Evolutionary conservation across 2,888 invertebrate genomes (phyloP), one percentile per base, ranked within the genome.

Genomic region (Perithous albicinctus): DNA sequence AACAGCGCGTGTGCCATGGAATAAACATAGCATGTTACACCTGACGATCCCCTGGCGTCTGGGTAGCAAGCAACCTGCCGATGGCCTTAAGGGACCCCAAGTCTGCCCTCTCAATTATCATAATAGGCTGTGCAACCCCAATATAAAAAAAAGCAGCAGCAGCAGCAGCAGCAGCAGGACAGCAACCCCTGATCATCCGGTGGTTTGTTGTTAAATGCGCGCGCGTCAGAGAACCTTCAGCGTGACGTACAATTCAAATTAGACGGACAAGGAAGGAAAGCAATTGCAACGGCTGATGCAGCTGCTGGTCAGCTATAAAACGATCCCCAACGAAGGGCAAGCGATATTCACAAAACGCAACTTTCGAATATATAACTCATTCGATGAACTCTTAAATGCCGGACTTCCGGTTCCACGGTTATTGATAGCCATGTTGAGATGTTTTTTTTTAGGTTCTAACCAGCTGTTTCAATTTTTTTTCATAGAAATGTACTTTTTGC

Each of bases 321-420:
- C 84, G 80, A 86, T 87, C 82, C 61, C 54, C 72, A 56, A 46
- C 61, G 35, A 81, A 84, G 81, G 64, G 86, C 80, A 78, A 80
- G 74, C 85, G 29, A 59, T 23, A 32, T n/a, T 35, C 48, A 46
- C 32, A 32, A 69, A 61, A 26, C 35, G 26, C 46, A 18, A 8
- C 15, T 46, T 75, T 18, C 15, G 67, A 43, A 46, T 26, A 35
- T 29, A 41, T 63, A 80, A 73, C 80, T 77, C 73, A 64, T 32
- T 89, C 91, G 89, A 91, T 91, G 90, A 91, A 91, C 90, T 91
- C 87, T 89, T 90, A 89, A 91, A 88, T 87, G 86, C 87, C 87
- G 86, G 77, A 86, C 85, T 90, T 91, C 91, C 91, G 90, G 89
- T 85, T 82, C 75, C 76, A 72, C 76, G 76, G 59, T 82, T 63